A percentile compares a stretch with the other conserved stretches of the same genome.
Evolutionary conservation across 2,888 invertebrate species (phyloP).

Genomic region (Marasmarcha lunaedactyla): DNA sequence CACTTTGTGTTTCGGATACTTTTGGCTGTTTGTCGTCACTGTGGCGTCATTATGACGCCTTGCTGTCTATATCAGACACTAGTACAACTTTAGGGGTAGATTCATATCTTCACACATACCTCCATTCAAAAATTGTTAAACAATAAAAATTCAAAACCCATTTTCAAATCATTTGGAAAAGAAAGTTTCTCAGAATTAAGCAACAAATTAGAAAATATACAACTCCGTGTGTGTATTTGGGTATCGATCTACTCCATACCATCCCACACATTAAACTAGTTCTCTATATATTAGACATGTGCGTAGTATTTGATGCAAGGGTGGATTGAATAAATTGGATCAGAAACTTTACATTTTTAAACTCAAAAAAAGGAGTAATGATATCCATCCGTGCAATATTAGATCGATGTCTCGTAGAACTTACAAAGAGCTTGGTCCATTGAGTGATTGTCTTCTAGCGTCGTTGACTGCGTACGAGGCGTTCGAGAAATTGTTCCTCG

Average conservation of each 20-base stretch:
- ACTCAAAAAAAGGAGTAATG: not conserved
- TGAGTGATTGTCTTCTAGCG: slow-evolving; percentile 73
- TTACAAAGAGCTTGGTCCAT: slow-evolving; percentile 49
- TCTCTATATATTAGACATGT: too few relatives aligned
- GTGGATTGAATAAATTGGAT: not conserved
- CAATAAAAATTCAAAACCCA: too few relatives aligned
- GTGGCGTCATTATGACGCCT: slow-evolving; percentile 44
- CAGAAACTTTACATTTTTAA: not conserved
- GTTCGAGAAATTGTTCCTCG: slow-evolving; percentile 97
- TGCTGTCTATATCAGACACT: slow-evolving; percentile 52
- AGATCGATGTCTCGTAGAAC: slow-evolving; percentile 21
- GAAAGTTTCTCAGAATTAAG: not conserved
- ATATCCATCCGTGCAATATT: not conserved
- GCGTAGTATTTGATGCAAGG: not conserved
- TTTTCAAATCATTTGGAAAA: not conserved
- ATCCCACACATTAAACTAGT: too few relatives aligned
- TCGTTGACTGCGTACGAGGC: slow-evolving; percentile 91
- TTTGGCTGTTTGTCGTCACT: slow-evolving; percentile 62
- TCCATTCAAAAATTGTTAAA: not conserved
- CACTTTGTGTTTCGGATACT: slow-evolving; percentile 44
- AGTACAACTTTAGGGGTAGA: slow-evolving; percentile 23
- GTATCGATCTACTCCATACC: too few relatives aligned
- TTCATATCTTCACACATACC: not conserved
- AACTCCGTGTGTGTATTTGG: not conserved
- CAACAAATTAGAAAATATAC: not conserved